Percentiles rank a stretch among this genome's conserved stretches.
Evolutionary conservation across 2,888 invertebrate species (phyloP).

Genomic region (Halocaridina rubra): DNA sequence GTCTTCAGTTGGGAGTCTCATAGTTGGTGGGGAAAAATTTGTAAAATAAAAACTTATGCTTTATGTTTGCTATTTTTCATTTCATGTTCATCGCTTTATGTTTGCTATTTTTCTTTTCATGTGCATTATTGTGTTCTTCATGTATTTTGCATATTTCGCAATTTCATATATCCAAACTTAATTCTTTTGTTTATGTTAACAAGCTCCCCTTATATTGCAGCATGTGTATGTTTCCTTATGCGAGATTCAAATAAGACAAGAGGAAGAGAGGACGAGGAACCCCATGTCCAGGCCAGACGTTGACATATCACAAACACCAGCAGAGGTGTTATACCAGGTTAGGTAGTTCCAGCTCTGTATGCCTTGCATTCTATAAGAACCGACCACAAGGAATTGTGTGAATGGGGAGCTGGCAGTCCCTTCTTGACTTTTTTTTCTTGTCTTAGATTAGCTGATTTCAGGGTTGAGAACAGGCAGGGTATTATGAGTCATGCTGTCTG

Average conservation of each 20-base stretch:
- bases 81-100: background rate
- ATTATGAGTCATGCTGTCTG: no score
- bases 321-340: slow-evolving; percentile 87
- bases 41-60: no score
- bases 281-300: slow-evolving; percentile 88
- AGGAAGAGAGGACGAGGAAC: slow-evolving; percentile 83
- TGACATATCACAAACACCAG: slow-evolving; percentile 82
- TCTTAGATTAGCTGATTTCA: no score
- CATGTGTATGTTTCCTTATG: slow-evolving; percentile 94
- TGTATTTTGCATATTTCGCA: background rate
- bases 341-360: no score
- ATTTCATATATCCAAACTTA: background rate
- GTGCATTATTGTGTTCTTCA: background rate
- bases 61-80: background rate
- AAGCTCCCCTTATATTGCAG: slow-evolving; percentile 70
- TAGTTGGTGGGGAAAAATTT: no score
- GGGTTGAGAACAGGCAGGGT: no score
- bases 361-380: no score
- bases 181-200: background rate
- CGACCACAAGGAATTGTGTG: no score
- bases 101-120: background rate
- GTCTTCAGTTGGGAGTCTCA: no score
- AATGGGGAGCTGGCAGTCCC: no score
- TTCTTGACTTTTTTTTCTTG: no score
- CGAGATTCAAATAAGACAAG: slow-evolving; percentile 84